Evolutionary conservation across 2,888 invertebrate genomes (phyloP).

Genomic region (Zeuzera pyrina): DNA sequence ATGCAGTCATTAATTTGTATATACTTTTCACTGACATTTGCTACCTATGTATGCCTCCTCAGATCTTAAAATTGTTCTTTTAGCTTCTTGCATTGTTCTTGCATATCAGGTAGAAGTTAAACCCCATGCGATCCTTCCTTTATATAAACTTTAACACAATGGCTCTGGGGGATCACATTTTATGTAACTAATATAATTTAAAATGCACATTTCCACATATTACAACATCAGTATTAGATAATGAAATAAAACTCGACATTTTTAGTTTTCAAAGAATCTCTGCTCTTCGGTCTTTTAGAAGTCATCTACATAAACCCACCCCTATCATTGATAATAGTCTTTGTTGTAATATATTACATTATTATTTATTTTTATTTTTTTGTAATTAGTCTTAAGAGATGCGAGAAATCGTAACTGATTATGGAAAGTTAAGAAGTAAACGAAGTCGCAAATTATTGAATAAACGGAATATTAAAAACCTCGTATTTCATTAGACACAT

Average conservation of each 20-base stretch:
- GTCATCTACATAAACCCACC: slow-evolving; percentile 55
- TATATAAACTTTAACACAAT: too few relatives aligned
- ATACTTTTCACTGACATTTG: background rate
- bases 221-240: background rate
- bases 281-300: slow-evolving; percentile 34
- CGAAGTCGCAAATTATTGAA: too few relatives aligned
- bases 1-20: background rate
- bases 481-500: background rate
- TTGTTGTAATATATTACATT: slow-evolving; percentile 19
- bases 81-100: slow-evolving; percentile 27
- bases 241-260: background rate
- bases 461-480: background rate
- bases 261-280: slow-evolving; percentile 38
- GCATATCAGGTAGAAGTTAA: slow-evolving; percentile 22
- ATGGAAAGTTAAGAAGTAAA: too few relatives aligned
- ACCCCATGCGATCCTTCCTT: too few relatives aligned
- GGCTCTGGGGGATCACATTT: too few relatives aligned
- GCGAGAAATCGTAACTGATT: too few relatives aligned
- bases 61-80: slow-evolving; percentile 22
- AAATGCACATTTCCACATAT: background rate
- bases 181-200: too few relatives aligned
- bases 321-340: slow-evolving; percentile 29
- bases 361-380: slow-evolving; percentile 22
- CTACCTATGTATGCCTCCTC: slow-evolving; percentile 22
- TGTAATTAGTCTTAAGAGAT: slow-evolving; percentile 26